Evolutionary conservation across 2,797 vertebrate genomes (phyloP), one percentile per base, ranked within the genome.

Genomic region (Pitangus sulphuratus): DNA sequence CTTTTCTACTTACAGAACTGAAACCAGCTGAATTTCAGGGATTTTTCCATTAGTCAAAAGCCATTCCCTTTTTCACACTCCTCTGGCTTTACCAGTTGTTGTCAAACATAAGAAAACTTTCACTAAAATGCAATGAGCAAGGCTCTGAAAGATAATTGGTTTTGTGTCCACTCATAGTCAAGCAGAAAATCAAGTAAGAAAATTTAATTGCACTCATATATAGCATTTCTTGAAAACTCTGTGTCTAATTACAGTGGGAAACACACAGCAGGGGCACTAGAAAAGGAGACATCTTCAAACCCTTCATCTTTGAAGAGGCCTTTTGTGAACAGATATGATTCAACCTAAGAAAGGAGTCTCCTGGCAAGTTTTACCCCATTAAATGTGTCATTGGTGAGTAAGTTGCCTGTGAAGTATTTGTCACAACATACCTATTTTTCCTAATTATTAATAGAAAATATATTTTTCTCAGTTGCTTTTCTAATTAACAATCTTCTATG

Each of bases 141-240:
- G n/a, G 45, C 42, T 93, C 89, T 95, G 77, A 91, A 85, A 89
- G 84, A 83, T 96, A 97, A 97, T 96, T 98, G 65, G 25, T 15
- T 96, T 97, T 96, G 83, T 90, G 82, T 95, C 87, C 87, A 83
- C 87, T 96, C 68, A 90, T 91, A 94, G 95, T 93, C 93, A 97
- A 95, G 71, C 6, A 35, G 56, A 91, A 94, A 94, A 93, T 88
- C 75, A 94, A 95, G 72, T 40, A 87, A 50, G 94, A 96, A 83
- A 84, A 94, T 90, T 76, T 95, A 97, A 97, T 84, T 96, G 93
- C 92, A 71, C 35, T 95, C 57, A 86, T 82, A 96, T 31, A 84
- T 42, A 92, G 14, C 53, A 66, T 95, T 85, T 93, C 39, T 45
- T 84, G 91, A 82, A 95, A 96, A 95, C 69, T 86, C 48, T 77